phyloP scores from a whole-genome alignment of 2,797 vertebrate species.

The Rhodeus uyekii region DNA sequence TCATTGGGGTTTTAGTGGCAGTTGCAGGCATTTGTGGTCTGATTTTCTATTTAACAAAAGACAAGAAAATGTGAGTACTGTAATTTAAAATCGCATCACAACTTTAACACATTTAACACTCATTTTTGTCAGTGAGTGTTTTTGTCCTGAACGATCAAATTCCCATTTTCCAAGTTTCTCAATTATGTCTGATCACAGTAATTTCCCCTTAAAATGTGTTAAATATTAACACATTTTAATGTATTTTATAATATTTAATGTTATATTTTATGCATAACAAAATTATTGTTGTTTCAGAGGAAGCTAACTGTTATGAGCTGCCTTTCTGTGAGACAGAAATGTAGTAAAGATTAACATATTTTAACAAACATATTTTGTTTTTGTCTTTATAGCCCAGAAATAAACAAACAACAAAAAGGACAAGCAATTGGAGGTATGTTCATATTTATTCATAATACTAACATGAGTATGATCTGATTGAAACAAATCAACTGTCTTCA shows the following conservation, averaged over 20 bases:
- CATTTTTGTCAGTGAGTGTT: no score
- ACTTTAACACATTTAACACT: no score
- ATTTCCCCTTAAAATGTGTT: not conserved
- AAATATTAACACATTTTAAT: no score
- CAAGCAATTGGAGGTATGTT: not conserved
- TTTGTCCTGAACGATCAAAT: not conserved
- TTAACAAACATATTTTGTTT: not conserved
- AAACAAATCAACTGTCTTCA: not conserved
- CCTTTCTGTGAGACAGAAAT: not conserved
- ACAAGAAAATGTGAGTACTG: conserved; percentile 21
- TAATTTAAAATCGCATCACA: not conserved
- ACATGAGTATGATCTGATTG: not conserved
- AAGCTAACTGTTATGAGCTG: not conserved
- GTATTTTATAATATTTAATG: no score
- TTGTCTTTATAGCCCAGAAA: not conserved
- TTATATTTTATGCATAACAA: not conserved
- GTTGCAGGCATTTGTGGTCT: conserved; percentile 28
- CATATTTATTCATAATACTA: not conserved
- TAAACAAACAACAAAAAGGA: not conserved
- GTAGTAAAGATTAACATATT: not conserved
- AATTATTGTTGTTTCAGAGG: not conserved
- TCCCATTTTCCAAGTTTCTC: no score
- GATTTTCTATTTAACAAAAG: conserved; percentile 1
- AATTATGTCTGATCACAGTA: not conserved
- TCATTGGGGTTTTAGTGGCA: conserved; percentile 47